Conservation (phyloP, 2,888 invertebrate genomes). For the Lithophane semibrunnea region DNA sequence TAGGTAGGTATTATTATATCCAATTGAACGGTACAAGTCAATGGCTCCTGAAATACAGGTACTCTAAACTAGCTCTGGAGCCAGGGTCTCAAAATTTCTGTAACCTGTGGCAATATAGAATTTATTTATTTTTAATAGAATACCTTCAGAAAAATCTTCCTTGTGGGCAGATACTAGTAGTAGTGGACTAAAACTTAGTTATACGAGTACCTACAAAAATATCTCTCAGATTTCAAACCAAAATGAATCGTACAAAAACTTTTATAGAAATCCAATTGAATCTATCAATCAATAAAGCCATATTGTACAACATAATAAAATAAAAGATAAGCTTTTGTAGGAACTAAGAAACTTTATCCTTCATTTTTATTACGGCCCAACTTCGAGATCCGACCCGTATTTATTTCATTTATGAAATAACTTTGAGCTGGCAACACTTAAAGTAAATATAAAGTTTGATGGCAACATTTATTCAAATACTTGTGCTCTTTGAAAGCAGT, state of each 20-base stretch:
- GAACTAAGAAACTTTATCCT: slow-evolving; percentile 29
- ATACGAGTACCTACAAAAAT: neutral
- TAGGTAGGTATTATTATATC: no score
- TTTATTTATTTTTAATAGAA: neutral
- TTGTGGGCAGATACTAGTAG: neutral
- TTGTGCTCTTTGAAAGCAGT: slow-evolving; percentile 38
- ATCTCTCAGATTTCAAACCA: neutral
- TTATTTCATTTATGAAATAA: slow-evolving; percentile 63
- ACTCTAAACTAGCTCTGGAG: no score
- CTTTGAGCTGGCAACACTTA: slow-evolving; percentile 56
- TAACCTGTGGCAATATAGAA: no score
- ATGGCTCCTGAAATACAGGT: no score
- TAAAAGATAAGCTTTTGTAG: slow-evolving; percentile 27
- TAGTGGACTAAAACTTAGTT: neutral
- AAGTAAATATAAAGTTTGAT: slow-evolving; percentile 60
- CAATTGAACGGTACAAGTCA: neutral
- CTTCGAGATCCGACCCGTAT: slow-evolving; percentile 52
- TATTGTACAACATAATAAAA: slow-evolving; percentile 40
- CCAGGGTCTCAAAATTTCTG: no score
- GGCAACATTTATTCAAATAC: slow-evolving; percentile 54
- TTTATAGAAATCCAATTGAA: slow-evolving; percentile 5
- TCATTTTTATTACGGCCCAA: slow-evolving; percentile 46
- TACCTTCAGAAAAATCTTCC: neutral
- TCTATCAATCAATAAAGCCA: slow-evolving; percentile 40
- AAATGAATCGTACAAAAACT: neutral